Base-by-base conservation (phyloP, 1,140 invertebrate species). In the Formica selysi region DNA sequence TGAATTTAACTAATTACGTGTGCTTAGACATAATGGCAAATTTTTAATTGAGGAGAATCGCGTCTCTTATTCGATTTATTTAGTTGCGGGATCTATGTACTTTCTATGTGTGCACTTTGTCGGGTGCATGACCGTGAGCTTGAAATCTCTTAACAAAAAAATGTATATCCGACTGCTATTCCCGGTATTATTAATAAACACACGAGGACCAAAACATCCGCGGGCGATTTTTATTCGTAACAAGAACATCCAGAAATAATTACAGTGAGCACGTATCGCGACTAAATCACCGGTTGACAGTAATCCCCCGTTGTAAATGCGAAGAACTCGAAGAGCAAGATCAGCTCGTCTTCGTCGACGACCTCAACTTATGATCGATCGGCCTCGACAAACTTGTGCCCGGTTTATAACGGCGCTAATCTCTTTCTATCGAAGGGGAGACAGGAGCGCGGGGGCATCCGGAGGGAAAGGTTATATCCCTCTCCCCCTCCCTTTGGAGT, bases 361-460 rank as follows among this genome's bases (percentile, higher is more conserved):
- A 78, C 59, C 76, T 78, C 76, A 26, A 65, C 74, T 65, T 80
- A 87, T 87, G 89, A 90, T 90, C 89, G 89, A 90, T 90, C 89
- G 90, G 88, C 64, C 86, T 86, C 80, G 88, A 90, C 80, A 76
- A 90, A 90, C 89, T 51, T 71, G 64, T 54, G 80, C 29, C 70
- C 64, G 86, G 61, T 88, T 90, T 76, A 83, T 90, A 90, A 87
- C 89, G 76, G 86, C 70, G 59, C 86, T 90, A 90, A 90, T 90
- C 86, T 90, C 88, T 87, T 85, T 83, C 81, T 90, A 90, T 62
- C 88, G 71, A 74, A 59, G 70, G 51, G 51, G 76, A 36, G 51
- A 36, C 73, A 61, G 26, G 70, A 85, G 68, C 51, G 78, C 67
- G 74, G 57, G 64, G 86, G 85, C 67, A 89, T 76, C 38, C 57